These are phyloP conservation scores for Cydia splendana DNA, from an alignment of 1,140 invertebrate genomes.

Conservation along the genomic window DNA sequence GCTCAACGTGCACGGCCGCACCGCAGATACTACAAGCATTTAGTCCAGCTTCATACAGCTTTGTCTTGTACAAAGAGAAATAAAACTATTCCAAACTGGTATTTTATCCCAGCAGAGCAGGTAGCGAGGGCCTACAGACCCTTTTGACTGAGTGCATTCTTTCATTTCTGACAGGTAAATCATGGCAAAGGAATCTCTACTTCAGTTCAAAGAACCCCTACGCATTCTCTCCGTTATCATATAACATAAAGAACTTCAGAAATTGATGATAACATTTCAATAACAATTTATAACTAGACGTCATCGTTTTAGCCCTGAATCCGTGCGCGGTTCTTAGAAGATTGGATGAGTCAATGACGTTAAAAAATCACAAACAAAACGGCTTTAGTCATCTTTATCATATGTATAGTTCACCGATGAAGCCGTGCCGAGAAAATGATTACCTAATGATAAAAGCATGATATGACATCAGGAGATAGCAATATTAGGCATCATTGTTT, in stretches of 20 bases:
- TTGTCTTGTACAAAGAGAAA: conserved; percentile 1
- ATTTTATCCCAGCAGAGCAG: conserved; percentile 2
- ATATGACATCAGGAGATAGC: conserved; percentile 26
- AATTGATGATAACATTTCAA: conserved; percentile 1
- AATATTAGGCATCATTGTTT: conserved; percentile 24
- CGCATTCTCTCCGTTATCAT: background rate
- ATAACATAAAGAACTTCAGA: background rate
- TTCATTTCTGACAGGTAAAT: conserved; percentile 7
- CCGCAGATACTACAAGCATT: background rate
- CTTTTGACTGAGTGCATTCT: conserved; percentile 9
- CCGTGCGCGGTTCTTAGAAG: background rate
- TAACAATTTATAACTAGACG: background rate
- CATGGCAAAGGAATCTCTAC: background rate
- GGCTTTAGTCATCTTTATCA: background rate
- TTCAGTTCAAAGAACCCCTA: background rate
- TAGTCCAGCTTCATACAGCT: conserved; percentile 7
- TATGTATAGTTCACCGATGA: background rate
- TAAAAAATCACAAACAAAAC: background rate
- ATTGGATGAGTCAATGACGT: background rate
- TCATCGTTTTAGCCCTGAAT: background rate
- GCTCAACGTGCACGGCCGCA: conserved; percentile 58
- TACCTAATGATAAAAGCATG: conserved; percentile 19
- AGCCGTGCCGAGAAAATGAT: background rate
- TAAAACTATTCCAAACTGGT: conserved; percentile 14
- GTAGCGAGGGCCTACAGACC: background rate